Evolutionary conservation across 64 coral and sea anemone species (phyloP), one percentile per base, ranked within the genome.

Genomic region (Stylophora pistillata): DNA sequence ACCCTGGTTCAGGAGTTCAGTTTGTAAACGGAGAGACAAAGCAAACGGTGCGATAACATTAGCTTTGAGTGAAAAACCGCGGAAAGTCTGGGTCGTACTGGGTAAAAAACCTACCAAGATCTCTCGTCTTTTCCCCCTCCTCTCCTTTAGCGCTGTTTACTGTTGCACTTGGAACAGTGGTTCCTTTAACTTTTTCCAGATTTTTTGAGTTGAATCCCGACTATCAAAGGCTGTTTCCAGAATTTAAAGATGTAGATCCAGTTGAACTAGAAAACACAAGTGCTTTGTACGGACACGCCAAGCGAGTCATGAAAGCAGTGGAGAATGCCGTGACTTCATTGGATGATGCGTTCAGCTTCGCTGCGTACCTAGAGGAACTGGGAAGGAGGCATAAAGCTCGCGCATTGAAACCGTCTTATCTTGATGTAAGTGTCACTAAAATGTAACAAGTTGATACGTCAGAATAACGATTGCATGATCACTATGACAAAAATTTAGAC

Each of bases 271-370:
- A 89, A 53, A 89, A 55, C 30, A 86, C 79, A 3, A 91, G 53
- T 15, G 86, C 80, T 2, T 71, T 95, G 66, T 66, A 89, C 57
- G 90, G 94, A 52, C 94, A 95, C 79, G 82, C 86, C 13, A 95
- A 85, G 74, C 85, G 94, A 26, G 94, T 95, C 16, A 92, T 92
- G 73, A 95, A 95, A 85, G 94, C 94, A 4, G 90, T 95, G 2
- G 94, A 92, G 41, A 95, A 95, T 53, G 94, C 94, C 63, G 94
- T 95, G 5, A 25, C 81, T 26, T 86, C 90, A 16, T 65, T 95
- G 86, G 94, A 95, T 63, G 94, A 95, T 64, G 80, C 94, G 6
- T 80, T 92, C 28, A 85, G 94, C 71, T 92, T 92, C 81, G 86
- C 87, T 64, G 94, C 72, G 14, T 95, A 92, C 62, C 69, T 95